Conservation (phyloP, 2,888 invertebrate genomes). For the Athalia cordata region DNA sequence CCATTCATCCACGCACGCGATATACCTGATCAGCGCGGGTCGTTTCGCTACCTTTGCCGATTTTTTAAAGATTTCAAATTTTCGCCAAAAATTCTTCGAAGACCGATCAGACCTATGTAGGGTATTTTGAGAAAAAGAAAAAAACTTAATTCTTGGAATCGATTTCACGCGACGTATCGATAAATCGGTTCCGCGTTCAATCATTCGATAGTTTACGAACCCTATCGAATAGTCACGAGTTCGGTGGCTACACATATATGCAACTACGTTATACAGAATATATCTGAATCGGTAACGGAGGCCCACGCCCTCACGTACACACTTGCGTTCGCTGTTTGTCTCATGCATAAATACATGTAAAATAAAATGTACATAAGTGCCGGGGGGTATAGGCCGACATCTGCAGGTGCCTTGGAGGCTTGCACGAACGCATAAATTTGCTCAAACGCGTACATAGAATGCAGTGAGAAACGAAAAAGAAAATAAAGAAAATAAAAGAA, state of each 20-base stretch:
- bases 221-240: not conserved
- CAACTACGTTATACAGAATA: slow-evolving; percentile 26
- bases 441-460: slow-evolving; percentile 17
- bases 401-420: slow-evolving; percentile 61
- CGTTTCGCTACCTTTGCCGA: not conserved
- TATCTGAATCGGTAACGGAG: slow-evolving; percentile 63
- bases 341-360: slow-evolving; percentile 64
- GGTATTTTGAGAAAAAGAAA: no score
- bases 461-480: slow-evolving; percentile 37
- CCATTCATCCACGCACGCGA: not conserved
- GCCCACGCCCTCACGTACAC: slow-evolving; percentile 58
- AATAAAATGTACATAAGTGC: slow-evolving; percentile 53
- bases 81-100: not conserved
- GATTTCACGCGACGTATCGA: no score
- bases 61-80: not conserved
- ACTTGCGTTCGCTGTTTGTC: slow-evolving; percentile 49
- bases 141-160: no score
- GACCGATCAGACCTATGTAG: no score
- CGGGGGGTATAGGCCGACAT: slow-evolving; percentile 63
- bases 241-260: no score
- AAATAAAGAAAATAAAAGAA: not conserved
- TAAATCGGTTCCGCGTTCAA: no score
- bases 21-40: not conserved
- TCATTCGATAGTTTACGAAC: not conserved
- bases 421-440: slow-evolving; percentile 53